Base-by-base conservation (phyloP, 30 jellyfish, hydroid and myxozoan species). In the Hydractinia symbiolongicarpus region DNA sequence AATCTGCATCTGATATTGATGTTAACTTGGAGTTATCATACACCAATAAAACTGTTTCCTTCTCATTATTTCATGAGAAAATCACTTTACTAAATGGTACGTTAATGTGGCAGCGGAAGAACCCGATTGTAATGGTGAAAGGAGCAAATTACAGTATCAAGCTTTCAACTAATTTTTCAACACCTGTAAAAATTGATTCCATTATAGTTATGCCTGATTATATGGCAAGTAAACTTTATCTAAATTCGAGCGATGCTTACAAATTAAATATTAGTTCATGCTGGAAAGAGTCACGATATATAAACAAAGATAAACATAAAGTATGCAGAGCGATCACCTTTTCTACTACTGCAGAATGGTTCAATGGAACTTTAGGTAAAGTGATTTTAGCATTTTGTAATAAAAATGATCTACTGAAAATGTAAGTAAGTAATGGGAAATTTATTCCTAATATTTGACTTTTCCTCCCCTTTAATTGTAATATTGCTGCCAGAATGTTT, bases 311-410 rank as follows among this genome's bases (percentile, higher is more conserved):
- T 50, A 55, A 19, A 54, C 90, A 82, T 76, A 5, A 51, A 15
- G 50, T 55, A 5, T 89, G 96, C 55, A 57, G 62, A 55, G 58
- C 53, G 78, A 69, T 76, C 20, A 86, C 86, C n/a, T 89, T 89
- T 72, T 66, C 89, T 8, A 71, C 92, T 51, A 78, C 78, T 67
- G 21, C 86, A 40, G 88, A 89, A 55, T 66, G 79, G 16, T 84
- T 56, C 83, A 81, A 89, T 81, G 96, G 96, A 20, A 72, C 96
- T 52, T n/a, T 72, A 56, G 96, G 96, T 89, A 72, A 52, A 78
- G 8, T 9, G 19, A 58, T 11, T 11, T 11, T 11, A 17, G 69
- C 3, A 11, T 58, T 17, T n/a, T n/a, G n/a, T n/a, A n/a, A 30
- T 30, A 30, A 30, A 30, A 30, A 30, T 2, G 44, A 30, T 0